Base-by-base conservation (phyloP, 2,797 vertebrate species). In the Phrynocephalus guinanensis region DNA sequence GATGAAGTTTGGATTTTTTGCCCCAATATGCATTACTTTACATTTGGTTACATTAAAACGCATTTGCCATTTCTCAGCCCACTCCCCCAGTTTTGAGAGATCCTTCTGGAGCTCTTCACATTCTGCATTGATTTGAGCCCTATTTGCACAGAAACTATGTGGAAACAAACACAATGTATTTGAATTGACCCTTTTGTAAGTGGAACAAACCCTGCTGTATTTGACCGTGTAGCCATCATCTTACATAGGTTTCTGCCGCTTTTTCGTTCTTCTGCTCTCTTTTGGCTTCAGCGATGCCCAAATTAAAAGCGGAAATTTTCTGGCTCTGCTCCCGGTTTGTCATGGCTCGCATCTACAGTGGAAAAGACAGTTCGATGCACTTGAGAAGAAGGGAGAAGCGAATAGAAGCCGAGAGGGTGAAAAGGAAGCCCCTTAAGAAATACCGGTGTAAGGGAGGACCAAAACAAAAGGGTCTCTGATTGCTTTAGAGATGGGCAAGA, bases 251-350 rank as follows among this genome's bases (percentile, higher is more conserved):
- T 26, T 94, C 93, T 44, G 87, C 79, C 8, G 86, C 92, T 86
- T 94, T 94, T 79, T 85, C 78, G 1, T 90, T 94, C 93, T 95
- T 96, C 52, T 96, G 93, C 82, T 86, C 94, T 91, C 95, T 95
- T 15, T 93, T 86, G 68, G 96, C 94, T 87, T 97, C 95, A 5
- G 97, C 95, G 16, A 96, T 91, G 24, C 94, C 94, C 67, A 96
- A 91, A 52, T 98, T 98, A 90, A 97, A 98, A 24, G 91, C 91
- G 60, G 97, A 96, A 5, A 96, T 91, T 89, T 96, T 96, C 93
- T 97, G 95, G 60, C 91, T 95, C 79, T 96, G 93, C 89, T 96
- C 94, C 63, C 95, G 96, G 6, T 91, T 91, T 38, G 95, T 94
- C 60, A 91, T 86, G 66, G 90, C 92, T 89, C 93, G 94, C 79